These are phyloP conservation scores for Porites australiensis DNA, from an alignment of 64 coral and sea anemone genomes.

Conservation along the genomic window DNA sequence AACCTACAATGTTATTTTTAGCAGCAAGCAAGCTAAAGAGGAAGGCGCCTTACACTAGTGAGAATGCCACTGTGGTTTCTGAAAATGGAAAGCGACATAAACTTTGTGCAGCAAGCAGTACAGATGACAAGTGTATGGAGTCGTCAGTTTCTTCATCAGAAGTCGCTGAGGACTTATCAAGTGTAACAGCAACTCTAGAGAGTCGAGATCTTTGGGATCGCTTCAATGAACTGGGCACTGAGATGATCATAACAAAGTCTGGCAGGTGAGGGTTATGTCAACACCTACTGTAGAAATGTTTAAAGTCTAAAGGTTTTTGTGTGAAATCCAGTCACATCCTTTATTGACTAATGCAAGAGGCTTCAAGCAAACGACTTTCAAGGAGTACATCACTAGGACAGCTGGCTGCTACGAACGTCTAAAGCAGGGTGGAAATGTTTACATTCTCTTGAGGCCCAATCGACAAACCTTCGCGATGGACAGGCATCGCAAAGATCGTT, in stretches of 20 bases:
- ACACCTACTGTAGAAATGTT: too few species aligned
- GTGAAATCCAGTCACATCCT: neutral
- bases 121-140: neutral
- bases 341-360: too few species aligned
- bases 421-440: neutral
- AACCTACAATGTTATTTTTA: neutral
- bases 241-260: constrained; percentile 99
- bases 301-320: too few species aligned
- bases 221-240: constrained; percentile 97
- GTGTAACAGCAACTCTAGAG: constrained; percentile 75
- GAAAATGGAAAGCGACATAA: constrained; percentile 24
- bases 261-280: constrained; percentile 72
- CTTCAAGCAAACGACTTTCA: neutral
- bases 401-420: neutral
- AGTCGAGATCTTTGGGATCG: constrained; percentile 96
- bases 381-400: neutral
- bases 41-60: neutral
- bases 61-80: neutral
- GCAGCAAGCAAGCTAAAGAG: neutral
- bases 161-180: constrained; percentile 64
- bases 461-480: neutral
- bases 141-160: neutral
- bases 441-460: neutral
- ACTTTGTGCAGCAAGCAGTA: neutral
- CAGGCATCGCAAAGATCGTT: neutral